phyloP scores from a whole-genome alignment of 2,888 invertebrate genomes.

The Amphipoea oculea region DNA sequence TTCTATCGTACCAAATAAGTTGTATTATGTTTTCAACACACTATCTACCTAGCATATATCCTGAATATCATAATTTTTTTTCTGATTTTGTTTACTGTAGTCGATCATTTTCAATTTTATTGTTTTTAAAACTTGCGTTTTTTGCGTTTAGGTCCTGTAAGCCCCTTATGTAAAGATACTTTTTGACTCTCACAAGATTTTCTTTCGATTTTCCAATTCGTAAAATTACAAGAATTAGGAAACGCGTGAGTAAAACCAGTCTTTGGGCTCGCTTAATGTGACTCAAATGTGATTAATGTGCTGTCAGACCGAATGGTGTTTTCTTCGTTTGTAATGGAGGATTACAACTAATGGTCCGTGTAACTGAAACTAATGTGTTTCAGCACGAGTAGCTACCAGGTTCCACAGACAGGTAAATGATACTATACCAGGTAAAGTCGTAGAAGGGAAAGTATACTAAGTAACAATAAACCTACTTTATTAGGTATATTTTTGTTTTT shows the following conservation, averaged over 20 bases:
- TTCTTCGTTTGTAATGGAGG: constrained; percentile 9
- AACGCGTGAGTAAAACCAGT: not conserved
- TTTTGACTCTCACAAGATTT: not conserved
- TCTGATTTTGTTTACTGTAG: too few relatives aligned
- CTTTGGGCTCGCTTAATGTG: not conserved
- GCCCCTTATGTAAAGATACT: too few relatives aligned
- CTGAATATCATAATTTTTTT: too few relatives aligned
- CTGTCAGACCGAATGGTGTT: constrained; percentile 24
- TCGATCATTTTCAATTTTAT: too few relatives aligned
- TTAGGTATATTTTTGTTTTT: too few relatives aligned
- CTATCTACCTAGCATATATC: too few relatives aligned
- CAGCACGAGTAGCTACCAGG: not conserved
- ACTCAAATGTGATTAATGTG: constrained; percentile 39
- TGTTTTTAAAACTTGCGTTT: too few relatives aligned
- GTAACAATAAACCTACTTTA: not conserved
- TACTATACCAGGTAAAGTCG: not conserved
- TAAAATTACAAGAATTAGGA: not conserved
- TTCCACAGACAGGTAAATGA: not conserved
- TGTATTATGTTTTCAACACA: too few relatives aligned
- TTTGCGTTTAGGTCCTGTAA: too few relatives aligned
- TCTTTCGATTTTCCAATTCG: not conserved
- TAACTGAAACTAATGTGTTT: constrained; percentile 33
- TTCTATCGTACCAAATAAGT: too few relatives aligned
- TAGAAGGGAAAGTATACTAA: not conserved
- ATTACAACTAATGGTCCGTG: constrained; percentile 35